Conservation (phyloP, 2,888 invertebrate genomes). For the Rhaphigaster nebulosa region DNA sequence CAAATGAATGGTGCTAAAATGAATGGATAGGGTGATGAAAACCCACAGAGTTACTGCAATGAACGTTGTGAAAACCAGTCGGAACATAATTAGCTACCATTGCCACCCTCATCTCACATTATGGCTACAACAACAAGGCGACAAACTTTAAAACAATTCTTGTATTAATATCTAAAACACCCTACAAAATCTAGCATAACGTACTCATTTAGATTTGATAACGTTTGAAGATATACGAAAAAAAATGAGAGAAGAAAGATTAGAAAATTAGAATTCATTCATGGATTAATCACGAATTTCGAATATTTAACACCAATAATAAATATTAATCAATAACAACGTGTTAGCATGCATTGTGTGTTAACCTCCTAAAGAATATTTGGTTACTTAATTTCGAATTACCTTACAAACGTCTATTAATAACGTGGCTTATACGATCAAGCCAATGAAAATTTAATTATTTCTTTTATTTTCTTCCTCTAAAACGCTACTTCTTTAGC, state of each 20-base stretch:
- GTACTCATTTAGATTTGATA: neutral
- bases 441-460: too few relatives aligned
- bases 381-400: neutral
- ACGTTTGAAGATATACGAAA: neutral
- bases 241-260: neutral
- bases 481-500: too few relatives aligned
- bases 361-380: neutral
- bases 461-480: too few relatives aligned
- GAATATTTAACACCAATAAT: neutral
- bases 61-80: conserved; percentile 51
- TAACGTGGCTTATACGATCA: too few relatives aligned
- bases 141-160: neutral
- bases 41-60: conserved; percentile 49
- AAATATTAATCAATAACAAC: neutral
- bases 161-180: too few relatives aligned
- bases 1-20: conserved; percentile 49
- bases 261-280: neutral
- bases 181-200: neutral
- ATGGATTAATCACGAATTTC: neutral
- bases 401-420: neutral
- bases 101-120: neutral
- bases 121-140: neutral
- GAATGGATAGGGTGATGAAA: conserved; percentile 52
- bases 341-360: neutral
- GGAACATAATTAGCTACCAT: conserved; percentile 6